Conservation (phyloP, 2,888 invertebrate genomes). For the Halocaridina rubra region DNA sequence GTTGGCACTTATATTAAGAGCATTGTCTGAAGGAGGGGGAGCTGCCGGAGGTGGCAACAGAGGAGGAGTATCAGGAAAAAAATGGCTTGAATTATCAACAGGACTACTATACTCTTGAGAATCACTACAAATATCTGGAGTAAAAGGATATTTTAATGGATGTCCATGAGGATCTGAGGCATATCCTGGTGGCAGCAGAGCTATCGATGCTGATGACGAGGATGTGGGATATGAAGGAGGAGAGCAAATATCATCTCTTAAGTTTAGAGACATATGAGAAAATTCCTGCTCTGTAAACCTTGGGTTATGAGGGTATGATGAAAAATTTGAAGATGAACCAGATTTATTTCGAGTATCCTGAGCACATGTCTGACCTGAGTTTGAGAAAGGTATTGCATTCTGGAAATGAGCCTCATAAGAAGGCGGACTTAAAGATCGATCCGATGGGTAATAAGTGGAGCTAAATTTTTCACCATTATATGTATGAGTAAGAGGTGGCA, state of each 20-base stretch:
- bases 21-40: neutral
- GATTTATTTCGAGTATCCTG: neutral
- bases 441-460: neutral
- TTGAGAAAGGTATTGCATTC: slow-evolving; percentile 10
- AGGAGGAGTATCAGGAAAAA: slow-evolving; percentile 21
- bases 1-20: neutral
- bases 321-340: neutral
- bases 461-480: neutral
- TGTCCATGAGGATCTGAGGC: neutral
- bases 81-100: neutral
- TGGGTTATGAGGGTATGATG: slow-evolving; percentile 7
- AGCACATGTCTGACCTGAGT: neutral
- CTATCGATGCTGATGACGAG: neutral
- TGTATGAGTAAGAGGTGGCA: neutral
- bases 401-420: slow-evolving; percentile 50
- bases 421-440: slow-evolving; percentile 34
- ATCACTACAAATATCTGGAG: slow-evolving; percentile 9
- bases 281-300: neutral
- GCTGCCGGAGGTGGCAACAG: neutral
- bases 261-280: neutral
- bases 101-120: slow-evolving; percentile 11
- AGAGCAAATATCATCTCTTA: neutral
- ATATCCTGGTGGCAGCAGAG: slow-evolving; percentile 27
- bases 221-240: slow-evolving; percentile 37
- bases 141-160: neutral